Evolutionary conservation across 2,113 vertebrate genomes (phyloP).

Genomic region (Sclerurus mexicanus): DNA sequence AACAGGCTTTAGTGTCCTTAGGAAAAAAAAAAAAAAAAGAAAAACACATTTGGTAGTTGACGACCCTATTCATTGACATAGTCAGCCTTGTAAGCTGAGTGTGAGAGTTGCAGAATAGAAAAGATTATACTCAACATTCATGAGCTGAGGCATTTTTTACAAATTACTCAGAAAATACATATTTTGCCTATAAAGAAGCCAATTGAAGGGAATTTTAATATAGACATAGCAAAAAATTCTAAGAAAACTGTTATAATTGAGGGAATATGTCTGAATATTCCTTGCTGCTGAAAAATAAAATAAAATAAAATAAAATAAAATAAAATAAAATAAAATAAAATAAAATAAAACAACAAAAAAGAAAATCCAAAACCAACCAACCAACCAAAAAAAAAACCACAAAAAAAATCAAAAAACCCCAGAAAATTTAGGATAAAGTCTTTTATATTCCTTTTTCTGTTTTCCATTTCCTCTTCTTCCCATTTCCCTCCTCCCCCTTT

Average conservation of each 20-base stretch:
- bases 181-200: not conserved
- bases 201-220: not conserved
- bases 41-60: not conserved
- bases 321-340: too few relatives aligned
- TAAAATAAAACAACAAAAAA: too few relatives aligned
- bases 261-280: not conserved
- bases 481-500: fast-evolving
- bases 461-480: not conserved
- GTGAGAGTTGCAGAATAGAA: not conserved
- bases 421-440: not conserved
- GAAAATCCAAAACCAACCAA: too few relatives aligned
- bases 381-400: too few relatives aligned
- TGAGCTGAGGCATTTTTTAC: not conserved
- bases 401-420: not conserved
- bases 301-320: not conserved
- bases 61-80: not conserved
- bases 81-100: not conserved
- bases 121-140: not conserved
- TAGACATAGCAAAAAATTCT: not conserved
- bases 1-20: constrained; percentile 8
- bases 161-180: not conserved
- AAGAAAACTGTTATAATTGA: not conserved
- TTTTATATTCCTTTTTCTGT: not conserved
- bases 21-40: not conserved
- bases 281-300: not conserved